phyloP scores from a whole-genome alignment of 2,797 vertebrate species.

The Crocidura indochinensis region DNA sequence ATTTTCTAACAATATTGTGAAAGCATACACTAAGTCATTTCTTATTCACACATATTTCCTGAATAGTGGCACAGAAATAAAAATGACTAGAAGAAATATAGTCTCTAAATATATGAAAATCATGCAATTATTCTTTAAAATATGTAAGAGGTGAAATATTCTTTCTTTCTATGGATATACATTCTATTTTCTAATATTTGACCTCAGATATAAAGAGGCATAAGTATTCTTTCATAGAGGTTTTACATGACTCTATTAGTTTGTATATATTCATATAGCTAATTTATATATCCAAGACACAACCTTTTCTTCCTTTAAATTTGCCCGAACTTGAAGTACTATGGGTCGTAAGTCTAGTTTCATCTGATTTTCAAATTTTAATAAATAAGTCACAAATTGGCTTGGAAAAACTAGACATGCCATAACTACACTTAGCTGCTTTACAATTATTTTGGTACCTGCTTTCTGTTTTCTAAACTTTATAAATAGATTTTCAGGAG shows the following conservation, averaged over 20 bases:
- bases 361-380: not conserved
- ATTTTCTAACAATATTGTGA: not conserved
- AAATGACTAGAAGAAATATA: not conserved
- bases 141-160: not conserved
- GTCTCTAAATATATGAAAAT: not conserved
- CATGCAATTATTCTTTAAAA: not conserved
- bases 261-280: not conserved
- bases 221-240: not conserved
- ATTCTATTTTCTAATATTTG: slow-evolving; percentile 17
- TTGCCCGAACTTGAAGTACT: not conserved
- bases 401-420: slow-evolving; percentile 19
- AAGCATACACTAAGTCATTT: not conserved
- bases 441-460: slow-evolving; percentile 17
- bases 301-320: not conserved
- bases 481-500: slow-evolving; percentile 17
- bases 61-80: slow-evolving; percentile 6
- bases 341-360: slow-evolving; percentile 43
- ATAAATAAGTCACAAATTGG: slow-evolving; percentile 15
- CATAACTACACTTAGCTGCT: not conserved
- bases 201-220: not conserved
- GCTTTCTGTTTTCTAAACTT: slow-evolving; percentile 29
- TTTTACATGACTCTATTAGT: not conserved
- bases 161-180: not conserved
- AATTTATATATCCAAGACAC: not conserved
- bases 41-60: not conserved